phyloP scores from a whole-genome alignment of 1,140 invertebrate species.

The Hycleus cichorii region DNA sequence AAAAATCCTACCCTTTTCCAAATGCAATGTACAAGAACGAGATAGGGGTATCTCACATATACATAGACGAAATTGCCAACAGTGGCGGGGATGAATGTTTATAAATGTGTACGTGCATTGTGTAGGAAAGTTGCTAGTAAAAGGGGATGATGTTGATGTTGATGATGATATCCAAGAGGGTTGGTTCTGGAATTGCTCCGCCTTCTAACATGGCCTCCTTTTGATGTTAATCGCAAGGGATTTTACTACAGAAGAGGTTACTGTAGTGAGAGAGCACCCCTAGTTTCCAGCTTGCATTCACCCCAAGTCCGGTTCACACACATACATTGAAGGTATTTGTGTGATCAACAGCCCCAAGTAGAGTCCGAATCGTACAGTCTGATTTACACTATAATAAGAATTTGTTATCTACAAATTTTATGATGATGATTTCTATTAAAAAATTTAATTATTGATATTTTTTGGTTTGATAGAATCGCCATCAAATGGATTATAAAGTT shows the following conservation, averaged over 20 bases:
- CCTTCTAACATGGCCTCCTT: conserved; percentile 37
- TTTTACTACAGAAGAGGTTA: conserved; percentile 20
- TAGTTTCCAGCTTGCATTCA: conserved; percentile 6
- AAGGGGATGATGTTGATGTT: too few species aligned
- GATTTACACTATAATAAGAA: conserved; percentile 2
- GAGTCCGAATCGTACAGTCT: conserved; percentile 3
- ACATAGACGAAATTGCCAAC: too few species aligned
- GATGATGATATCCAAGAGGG: not conserved
- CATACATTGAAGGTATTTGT: conserved; percentile 1
- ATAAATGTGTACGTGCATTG: too few species aligned
- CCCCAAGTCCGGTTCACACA: conserved; percentile 9
- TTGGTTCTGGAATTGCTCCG: conserved; percentile 23
- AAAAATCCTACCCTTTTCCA: conserved; percentile 21
- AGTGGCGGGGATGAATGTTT: too few species aligned
- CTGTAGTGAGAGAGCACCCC: conserved; percentile 2
- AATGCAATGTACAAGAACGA: not conserved
- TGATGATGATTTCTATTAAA: too few species aligned
- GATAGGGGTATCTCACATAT: too few species aligned
- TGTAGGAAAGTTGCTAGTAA: too few species aligned
- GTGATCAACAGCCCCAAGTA: conserved; percentile 7
- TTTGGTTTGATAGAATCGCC: too few species aligned
- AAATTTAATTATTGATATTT: too few species aligned
- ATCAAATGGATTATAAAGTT: too few species aligned
- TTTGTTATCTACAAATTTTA: too few species aligned
- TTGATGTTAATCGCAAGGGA: conserved; percentile 35